Base-by-base conservation (phyloP, 2,797 vertebrate species). In the Falco peregrinus region DNA sequence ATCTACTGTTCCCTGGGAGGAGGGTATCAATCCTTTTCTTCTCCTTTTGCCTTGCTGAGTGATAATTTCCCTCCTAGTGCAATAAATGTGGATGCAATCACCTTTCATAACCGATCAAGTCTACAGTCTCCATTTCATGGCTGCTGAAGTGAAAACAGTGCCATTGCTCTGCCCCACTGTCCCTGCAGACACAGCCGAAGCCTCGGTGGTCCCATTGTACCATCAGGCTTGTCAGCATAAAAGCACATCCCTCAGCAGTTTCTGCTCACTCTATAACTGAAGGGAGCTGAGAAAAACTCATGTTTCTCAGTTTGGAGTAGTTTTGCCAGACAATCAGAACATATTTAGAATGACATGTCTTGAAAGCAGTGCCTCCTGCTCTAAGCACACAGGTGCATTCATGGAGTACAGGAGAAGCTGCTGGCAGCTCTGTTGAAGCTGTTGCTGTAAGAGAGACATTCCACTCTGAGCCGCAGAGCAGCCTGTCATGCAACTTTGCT, bases 31-130 rank as follows among this genome's bases (percentile, higher is more conserved):
- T 57, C n/a, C 56, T 84, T 74, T 75, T 80, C 61, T 41, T 51
- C 9, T 57, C 48, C 21, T 92, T 78, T 93, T 87, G 50, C 14
- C 17, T 90, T 84, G 31, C 28, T 6, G 21, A 89, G 51, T 18
- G 41, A 65, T 94, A 69, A 93, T 90, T 93, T 86, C 47, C 60
- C 74, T 92, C 71, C 69, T 51, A 70, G 82, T 59, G 68, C 61
- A 93, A 83, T 59, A 81, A 81, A 89, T 76, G 61, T 54, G 83
- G 18, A 76, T 79, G 43, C 80, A 88, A 68, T 79, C 77, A 78
- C 28, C 16, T 87, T 93, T 94, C 67, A 86, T 33, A 91, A 95
- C 77, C 0, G 2, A 81, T 81, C 53, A 92, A 93, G 39, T 69
- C 93, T 93, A 43, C 61, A 76, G 70, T 50, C 67, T 95, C 59